A percentile compares a stretch with the other conserved stretches of the same genome.
phyloP scores from a whole-genome alignment of 30 jellyfish, hydroid and myxozoan species.

The Euphysa ruthae region DNA sequence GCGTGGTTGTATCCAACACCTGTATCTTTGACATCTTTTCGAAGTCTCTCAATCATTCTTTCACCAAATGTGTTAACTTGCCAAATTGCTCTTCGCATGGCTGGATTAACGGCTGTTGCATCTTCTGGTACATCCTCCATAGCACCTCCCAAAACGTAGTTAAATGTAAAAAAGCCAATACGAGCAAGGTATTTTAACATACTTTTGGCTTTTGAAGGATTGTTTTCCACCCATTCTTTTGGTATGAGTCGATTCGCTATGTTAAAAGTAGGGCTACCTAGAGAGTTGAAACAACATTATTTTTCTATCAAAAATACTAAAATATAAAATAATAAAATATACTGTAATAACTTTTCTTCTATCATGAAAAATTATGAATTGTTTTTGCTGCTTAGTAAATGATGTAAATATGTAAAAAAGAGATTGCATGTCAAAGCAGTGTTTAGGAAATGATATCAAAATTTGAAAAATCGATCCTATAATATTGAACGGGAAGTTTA shows the following conservation, averaged over 20 bases:
- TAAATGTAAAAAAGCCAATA: slow-evolving; percentile 3
- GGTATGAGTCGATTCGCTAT: slow-evolving; percentile 23
- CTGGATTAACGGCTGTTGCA: slow-evolving; percentile 28
- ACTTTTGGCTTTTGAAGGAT: slow-evolving; percentile 3
- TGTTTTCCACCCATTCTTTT: slow-evolving; percentile 1
- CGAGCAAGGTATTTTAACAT: slow-evolving; percentile 3
- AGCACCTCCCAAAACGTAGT: slow-evolving; percentile 17
- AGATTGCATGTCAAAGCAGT: no score
- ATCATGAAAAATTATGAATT: no score
- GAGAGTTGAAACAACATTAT: neutral
- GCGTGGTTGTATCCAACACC: slow-evolving; percentile 33
- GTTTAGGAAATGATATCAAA: no score
- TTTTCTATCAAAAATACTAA: no score
- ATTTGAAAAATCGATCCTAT: no score
- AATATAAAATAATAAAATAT: no score
- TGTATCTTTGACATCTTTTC: slow-evolving; percentile 11
- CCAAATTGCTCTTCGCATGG: slow-evolving; percentile 30
- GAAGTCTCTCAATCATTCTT: neutral
- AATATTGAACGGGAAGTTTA: no score
- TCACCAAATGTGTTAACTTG: slow-evolving; percentile 15
- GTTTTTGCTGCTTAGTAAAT: no score
- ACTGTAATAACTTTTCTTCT: no score
- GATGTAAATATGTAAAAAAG: no score
- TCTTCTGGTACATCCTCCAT: neutral
- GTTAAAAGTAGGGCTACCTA: slow-evolving; percentile 10